These are phyloP conservation scores for Hoplostethus atlanticus DNA, from an alignment of 2,797 vertebrate species.

Conservation along the genomic window DNA sequence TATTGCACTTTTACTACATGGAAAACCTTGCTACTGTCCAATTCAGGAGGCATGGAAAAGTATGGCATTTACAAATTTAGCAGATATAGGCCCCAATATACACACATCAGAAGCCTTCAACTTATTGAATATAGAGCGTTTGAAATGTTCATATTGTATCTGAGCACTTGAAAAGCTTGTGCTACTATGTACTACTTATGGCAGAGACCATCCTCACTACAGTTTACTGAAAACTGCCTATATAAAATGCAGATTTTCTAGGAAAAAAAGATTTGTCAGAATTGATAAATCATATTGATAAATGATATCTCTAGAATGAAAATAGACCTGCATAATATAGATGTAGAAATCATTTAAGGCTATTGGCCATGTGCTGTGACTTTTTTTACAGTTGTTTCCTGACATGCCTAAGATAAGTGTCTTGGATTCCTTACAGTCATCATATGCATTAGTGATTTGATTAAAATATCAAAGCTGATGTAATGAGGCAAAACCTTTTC, in stretches of 20 bases:
- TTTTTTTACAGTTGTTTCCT: too few species aligned
- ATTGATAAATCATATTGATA: too few species aligned
- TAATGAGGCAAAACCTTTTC: neutral
- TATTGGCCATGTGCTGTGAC: too few species aligned
- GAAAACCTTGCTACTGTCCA: too few species aligned
- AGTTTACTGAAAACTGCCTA: too few species aligned
- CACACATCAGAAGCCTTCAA: neutral
- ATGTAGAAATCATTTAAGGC: too few species aligned
- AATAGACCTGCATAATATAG: too few species aligned
- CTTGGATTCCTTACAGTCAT: conserved; percentile 21
- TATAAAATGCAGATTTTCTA: too few species aligned
- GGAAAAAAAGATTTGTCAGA: neutral
- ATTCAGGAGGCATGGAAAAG: neutral
- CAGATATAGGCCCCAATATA: too few species aligned
- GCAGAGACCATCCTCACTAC: neutral
- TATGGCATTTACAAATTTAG: too few species aligned
- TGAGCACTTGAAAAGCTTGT: neutral
- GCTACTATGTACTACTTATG: neutral
- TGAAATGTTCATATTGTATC: neutral
- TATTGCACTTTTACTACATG: neutral
- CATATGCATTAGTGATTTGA: conserved; percentile 34
- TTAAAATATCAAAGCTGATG: neutral
- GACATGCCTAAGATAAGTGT: neutral
- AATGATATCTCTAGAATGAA: too few species aligned
- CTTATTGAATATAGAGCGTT: neutral